phyloP scores from a whole-genome alignment of 2,113 vertebrate species.

The Colaptes auratus region DNA sequence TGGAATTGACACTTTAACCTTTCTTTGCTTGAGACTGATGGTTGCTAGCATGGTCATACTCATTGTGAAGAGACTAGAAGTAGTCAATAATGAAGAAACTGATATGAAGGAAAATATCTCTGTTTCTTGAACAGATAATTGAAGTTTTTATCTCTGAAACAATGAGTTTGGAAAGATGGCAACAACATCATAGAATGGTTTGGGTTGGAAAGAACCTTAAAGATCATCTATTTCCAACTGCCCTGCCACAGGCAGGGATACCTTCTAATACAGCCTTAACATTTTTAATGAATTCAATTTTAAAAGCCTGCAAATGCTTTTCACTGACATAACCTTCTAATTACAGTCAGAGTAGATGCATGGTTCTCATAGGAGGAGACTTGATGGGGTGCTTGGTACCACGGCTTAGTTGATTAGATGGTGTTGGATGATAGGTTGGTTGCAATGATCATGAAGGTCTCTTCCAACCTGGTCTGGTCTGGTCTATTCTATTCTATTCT shows the following conservation, averaged over 20 bases:
- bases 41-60: neutral
- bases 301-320: neutral
- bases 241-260: too few species aligned
- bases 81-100: neutral
- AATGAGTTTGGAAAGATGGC: neutral
- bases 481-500: too few species aligned
- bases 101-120: neutral
- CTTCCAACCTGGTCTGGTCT: too few species aligned
- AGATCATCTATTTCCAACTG: too few species aligned
- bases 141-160: neutral
- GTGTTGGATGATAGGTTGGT: too few species aligned
- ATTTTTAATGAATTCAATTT: constrained; percentile 7
- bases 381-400: too few species aligned
- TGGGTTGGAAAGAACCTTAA: too few species aligned
- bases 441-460: too few species aligned
- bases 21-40: neutral
- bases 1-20: constrained; percentile 8
- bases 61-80: neutral
- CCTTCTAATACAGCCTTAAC: neutral
- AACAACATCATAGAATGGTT: neutral
- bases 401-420: too few species aligned
- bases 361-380: neutral
- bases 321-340: neutral
- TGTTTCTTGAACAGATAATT: neutral
- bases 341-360: neutral